These are phyloP conservation scores for Temnothorax nylanderi DNA, from an alignment of 1,140 invertebrate genomes.

Conservation along the genomic window DNA sequence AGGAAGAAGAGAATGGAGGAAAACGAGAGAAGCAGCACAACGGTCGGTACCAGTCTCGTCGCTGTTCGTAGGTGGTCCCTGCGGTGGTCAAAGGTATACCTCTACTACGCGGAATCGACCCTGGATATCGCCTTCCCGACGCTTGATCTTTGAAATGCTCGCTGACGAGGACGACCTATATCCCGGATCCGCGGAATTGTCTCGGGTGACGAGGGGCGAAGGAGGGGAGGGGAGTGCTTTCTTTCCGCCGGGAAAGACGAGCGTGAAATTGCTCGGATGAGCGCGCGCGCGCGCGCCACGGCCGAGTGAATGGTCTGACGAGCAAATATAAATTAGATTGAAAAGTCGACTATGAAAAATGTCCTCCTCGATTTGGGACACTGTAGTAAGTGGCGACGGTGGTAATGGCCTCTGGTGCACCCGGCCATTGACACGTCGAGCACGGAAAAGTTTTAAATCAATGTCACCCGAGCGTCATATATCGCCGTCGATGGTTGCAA, in stretches of 20 bases:
- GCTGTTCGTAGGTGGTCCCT: slow-evolving; percentile 15
- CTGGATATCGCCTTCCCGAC: background rate
- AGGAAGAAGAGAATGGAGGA: background rate
- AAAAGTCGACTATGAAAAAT: slow-evolving; percentile 57
- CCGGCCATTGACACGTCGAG: slow-evolving; percentile 51
- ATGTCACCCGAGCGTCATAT: slow-evolving; percentile 25
- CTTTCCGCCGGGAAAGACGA: slow-evolving; percentile 28
- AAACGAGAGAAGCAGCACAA: slow-evolving; percentile 15
- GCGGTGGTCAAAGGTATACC: background rate
- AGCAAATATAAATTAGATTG: slow-evolving; percentile 76
- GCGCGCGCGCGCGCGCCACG: slow-evolving; percentile 8
- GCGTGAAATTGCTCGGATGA: slow-evolving; percentile 71
- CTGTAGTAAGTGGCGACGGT: slow-evolving; percentile 5
- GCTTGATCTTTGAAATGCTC: slow-evolving; percentile 37
- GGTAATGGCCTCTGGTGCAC: slow-evolving; percentile 16
- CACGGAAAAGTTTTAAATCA: slow-evolving; percentile 53
- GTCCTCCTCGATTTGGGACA: slow-evolving; percentile 27
- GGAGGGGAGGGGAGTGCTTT: background rate
- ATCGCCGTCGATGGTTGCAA: slow-evolving; percentile 31
- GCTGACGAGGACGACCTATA: slow-evolving; percentile 35
- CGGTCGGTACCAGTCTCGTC: slow-evolving; percentile 7
- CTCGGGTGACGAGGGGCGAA: background rate
- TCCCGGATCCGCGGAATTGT: slow-evolving; percentile 41
- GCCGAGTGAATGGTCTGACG: slow-evolving; percentile 66
- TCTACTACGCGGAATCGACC: slow-evolving; percentile 2